Evolutionary conservation across 2,113 vertebrate species (phyloP), one percentile per base, ranked within the genome.

Genomic region (Phylloscopus whistleri): DNA sequence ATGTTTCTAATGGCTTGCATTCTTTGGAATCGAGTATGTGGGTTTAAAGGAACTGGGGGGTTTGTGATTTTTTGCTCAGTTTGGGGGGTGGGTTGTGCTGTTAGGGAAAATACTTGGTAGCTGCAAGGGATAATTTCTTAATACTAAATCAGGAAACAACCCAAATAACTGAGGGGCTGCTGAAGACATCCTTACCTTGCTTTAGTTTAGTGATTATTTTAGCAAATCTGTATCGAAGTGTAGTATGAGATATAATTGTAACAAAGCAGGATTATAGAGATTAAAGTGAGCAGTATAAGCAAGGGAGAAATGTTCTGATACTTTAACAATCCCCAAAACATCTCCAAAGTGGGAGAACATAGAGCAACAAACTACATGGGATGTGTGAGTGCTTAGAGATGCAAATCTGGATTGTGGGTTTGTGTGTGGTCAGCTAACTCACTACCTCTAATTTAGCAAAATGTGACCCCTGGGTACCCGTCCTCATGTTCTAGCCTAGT

Each of bases 401-500:
- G n/a, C 28, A 60, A 26, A 53, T 68, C 31, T 52, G 41, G 62
- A 51, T 31, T 76, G 63, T 43, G 37, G 10, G 7, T n/a, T 30
- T 69, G 17, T 35, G 43, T 72, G 26, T 67, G n/a, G 26, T 22
- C 41, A 52, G 53, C 16, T 41, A 48, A 35, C 2, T 58, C n/a
- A 27, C 7, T 16, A 15, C 27, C 28, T 68, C 56, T 13, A 11
- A 22, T 56, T 79, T 31, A 67, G 39, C 53, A 30, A 49, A 88
- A 21, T 3, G 6, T 79, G n/a, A 16, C 30, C 18, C 11, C 31
- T 3, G 2, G 19, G 30, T 21, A 6, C 15, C 37, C 1, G 1
- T 79, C 23, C 53, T 33, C n/a, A 2, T 15, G 16, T 21, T 37
- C 39, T 77, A 60, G 26, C 48, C 17, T 17, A 64, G 39, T 30